Conservation (phyloP, 1,140 invertebrate genomes). For the Lepidostoma basale region DNA sequence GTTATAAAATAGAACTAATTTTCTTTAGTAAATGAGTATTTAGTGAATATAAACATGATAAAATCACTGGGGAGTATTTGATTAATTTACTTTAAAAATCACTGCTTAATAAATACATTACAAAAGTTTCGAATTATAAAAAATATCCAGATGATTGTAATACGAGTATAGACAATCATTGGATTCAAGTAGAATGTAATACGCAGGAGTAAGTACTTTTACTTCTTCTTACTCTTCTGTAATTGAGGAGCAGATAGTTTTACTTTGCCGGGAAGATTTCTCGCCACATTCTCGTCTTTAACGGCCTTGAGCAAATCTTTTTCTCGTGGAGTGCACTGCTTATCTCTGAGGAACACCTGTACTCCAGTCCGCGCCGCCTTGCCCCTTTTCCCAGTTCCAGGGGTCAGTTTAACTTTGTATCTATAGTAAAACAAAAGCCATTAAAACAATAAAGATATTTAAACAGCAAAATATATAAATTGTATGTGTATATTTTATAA, state of each 20-base stretch:
- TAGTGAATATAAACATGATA: no score
- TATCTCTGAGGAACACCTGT: conserved; percentile 87
- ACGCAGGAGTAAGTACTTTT: background rate
- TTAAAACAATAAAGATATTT: background rate
- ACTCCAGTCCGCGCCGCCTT: conserved; percentile 94
- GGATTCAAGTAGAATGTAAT: no score
- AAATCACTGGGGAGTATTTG: no score
- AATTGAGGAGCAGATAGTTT: conserved; percentile 86
- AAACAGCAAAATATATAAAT: conserved; percentile 27
- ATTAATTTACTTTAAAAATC: no score
- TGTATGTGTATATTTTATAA: background rate
- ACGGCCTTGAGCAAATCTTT: conserved; percentile 92
- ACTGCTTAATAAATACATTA: no score
- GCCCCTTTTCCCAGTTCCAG: conserved; percentile 92
- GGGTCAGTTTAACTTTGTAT: conserved; percentile 93
- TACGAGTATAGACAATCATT: no score
- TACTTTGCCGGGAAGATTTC: conserved; percentile 98
- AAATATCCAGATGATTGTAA: background rate
- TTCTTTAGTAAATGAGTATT: no score
- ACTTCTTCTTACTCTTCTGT: conserved; percentile 64
- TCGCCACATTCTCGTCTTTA: conserved; percentile 89
- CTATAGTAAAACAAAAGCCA: conserved; percentile 59
- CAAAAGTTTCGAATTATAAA: background rate
- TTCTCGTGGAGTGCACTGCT: conserved; percentile 77
- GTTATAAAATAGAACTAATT: no score